These are phyloP conservation scores for Sminthurides bifidus DNA, from an alignment of 1,140 invertebrate genomes.

Conservation along the genomic window DNA sequence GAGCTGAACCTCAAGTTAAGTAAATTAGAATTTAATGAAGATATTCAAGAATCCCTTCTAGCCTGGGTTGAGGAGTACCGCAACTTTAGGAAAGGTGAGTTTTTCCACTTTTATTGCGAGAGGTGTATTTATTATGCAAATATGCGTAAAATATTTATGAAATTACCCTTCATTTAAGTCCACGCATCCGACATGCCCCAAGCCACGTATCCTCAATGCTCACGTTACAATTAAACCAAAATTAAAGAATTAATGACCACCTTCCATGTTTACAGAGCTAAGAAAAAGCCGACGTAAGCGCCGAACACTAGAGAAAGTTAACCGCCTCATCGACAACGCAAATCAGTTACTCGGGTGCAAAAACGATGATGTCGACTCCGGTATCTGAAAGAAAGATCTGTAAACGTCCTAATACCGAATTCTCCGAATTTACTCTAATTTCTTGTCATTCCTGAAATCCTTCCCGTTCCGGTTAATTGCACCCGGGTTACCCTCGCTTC, in stretches of 20 bases:
- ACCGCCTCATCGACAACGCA: background rate
- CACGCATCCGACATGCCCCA: background rate
- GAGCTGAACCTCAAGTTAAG: conserved; percentile 6
- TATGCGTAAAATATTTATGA: background rate
- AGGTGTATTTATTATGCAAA: background rate
- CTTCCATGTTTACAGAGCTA: background rate
- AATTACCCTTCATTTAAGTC: background rate
- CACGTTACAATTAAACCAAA: background rate
- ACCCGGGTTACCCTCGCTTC: too few species aligned
- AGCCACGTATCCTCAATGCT: background rate
- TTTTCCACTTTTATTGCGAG: background rate
- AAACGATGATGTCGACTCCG: conserved; percentile 6
- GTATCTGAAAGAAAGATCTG: too few species aligned
- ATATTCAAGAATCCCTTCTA: background rate
- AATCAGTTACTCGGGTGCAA: conserved; percentile 4
- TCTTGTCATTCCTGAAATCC: too few species aligned
- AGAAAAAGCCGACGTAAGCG: background rate
- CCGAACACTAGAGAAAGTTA: background rate
- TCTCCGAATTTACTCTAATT: too few species aligned
- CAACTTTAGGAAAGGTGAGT: conserved; percentile 4
- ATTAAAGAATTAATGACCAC: background rate
- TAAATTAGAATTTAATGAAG: conserved; percentile 4
- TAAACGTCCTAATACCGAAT: too few species aligned
- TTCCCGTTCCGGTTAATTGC: too few species aligned
- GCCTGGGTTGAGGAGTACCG: conserved; percentile 1